A percentile compares a stretch with the other conserved stretches of the same genome.
Conservation (phyloP, 2,888 invertebrate genomes). For the Glyphotaelius pellucidus region DNA sequence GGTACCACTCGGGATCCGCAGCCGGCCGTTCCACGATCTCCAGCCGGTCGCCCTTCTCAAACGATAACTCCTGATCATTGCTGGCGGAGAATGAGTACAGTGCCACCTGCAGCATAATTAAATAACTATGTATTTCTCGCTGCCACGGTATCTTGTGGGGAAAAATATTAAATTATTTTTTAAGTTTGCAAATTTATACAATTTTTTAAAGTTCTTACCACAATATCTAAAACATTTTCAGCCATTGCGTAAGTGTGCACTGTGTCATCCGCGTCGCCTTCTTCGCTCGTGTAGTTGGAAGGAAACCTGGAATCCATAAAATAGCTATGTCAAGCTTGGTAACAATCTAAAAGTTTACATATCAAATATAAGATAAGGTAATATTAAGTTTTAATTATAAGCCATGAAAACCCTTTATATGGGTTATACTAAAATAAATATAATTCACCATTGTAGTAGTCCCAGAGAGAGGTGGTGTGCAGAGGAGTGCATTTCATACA, state of each 20-base stretch:
- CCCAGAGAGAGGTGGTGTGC: too few relatives aligned
- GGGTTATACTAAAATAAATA: background rate
- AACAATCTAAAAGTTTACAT: background rate
- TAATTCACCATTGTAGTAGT: too few relatives aligned
- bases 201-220: conserved; percentile 75
- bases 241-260: conserved; percentile 96
- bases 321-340: background rate
- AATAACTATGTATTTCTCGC: conserved; percentile 7
- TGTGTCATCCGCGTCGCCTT: conserved; percentile 91
- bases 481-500: too few relatives aligned
- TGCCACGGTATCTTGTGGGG: background rate
- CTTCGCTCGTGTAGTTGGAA: conserved; percentile 97
- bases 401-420: background rate
- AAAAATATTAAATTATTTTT: background rate
- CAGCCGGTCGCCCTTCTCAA: conserved; percentile 96
- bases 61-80: conserved; percentile 96
- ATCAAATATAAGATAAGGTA: background rate
- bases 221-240: conserved; percentile 96
- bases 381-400: background rate
- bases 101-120: conserved; percentile 79
- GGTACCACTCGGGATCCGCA: conserved; percentile 99
- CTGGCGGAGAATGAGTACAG: conserved; percentile 95
- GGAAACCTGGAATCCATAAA: conserved; percentile 88
- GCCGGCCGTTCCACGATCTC: conserved; percentile 97
- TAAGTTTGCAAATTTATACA: background rate